Evolutionary conservation across 2,797 vertebrate species (phyloP), one percentile per base, ranked within the genome.

Genomic region (Mormyrus hasselquistii): DNA sequence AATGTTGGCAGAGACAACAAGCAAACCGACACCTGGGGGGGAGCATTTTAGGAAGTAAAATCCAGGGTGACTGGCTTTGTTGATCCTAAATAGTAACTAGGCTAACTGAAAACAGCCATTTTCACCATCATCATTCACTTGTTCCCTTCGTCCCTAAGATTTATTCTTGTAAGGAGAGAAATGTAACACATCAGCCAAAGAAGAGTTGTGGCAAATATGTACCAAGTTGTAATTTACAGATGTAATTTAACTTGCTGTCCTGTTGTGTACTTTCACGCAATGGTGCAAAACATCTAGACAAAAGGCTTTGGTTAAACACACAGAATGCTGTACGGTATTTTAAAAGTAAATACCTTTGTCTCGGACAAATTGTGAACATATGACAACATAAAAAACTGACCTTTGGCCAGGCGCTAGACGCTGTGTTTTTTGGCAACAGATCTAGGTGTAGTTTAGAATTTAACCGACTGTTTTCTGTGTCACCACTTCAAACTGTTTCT

Each of bases 171-270:
- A 57, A 57, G 9, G 73, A 85, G 4, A 79, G 29, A 50, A 47
- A 53, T 89, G 83, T 55, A 57, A 87, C 19, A 79, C 38, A 87
- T 25, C 38, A 53, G 86, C 89, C 89, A 87, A 87, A 87, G 84
- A 86, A n/a, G 73, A 79, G 25, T 22, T 86, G 59, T 44, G 52
- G 53, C 19, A 50, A 44, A 89, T 52, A 50, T 69, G 44, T 62
- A 52, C 69, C 16, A 86, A 69, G 53, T 7, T 57, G 9, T 89
- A 41, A 62, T 62, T 69, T 52, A 44, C 34, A 22, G 62, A 44
- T 52, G 44, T 44, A 76, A 55, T 79, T 87, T 69, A n/a, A 76
- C 29, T 22, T 29, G 57, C n/a, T 84, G 47, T 89, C 25, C 29
- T 52, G 44, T 29, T 57, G 2, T 47, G 57, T 85, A 79, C 16